These are phyloP conservation scores for Phasianus colchicus DNA, from an alignment of 2,113 vertebrate genomes.

Conservation along the genomic window DNA sequence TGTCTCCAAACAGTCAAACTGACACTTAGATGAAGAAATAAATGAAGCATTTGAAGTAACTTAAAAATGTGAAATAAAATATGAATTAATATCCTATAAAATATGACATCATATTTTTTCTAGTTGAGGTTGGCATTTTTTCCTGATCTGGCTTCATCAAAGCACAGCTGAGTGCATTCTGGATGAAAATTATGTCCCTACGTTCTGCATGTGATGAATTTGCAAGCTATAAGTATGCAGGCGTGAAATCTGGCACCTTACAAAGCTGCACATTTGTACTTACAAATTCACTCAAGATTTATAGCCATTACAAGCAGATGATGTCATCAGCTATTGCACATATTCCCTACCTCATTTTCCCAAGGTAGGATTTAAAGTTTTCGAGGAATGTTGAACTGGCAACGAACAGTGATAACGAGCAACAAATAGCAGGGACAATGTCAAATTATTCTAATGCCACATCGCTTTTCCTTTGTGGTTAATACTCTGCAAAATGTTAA, in stretches of 20 bases:
- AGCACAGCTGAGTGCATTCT: not conserved
- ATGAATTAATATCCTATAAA: not conserved
- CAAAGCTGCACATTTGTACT: slow-evolving; percentile 55
- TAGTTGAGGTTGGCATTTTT: not conserved
- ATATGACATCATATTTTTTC: not conserved
- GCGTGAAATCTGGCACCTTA: slow-evolving; percentile 71
- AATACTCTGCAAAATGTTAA: slow-evolving; percentile 54
- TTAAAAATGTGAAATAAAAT: not conserved
- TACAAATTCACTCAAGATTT: slow-evolving; percentile 69
- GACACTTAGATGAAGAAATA: not conserved
- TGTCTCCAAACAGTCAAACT: not conserved
- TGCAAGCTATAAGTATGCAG: slow-evolving; percentile 52
- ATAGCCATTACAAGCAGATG: slow-evolving; percentile 65
- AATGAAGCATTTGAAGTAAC: not conserved
- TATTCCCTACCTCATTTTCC: slow-evolving; percentile 75
- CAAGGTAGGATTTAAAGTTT: slow-evolving; percentile 72
- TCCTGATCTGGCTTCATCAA: not conserved
- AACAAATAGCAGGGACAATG: slow-evolving; percentile 56
- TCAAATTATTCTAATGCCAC: slow-evolving; percentile 67
- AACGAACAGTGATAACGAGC: slow-evolving; percentile 60
- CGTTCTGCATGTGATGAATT: slow-evolving; percentile 53
- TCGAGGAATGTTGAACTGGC: slow-evolving; percentile 74
- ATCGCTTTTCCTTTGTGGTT: slow-evolving; percentile 53
- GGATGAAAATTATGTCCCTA: slow-evolving; percentile 38
- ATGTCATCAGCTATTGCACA: slow-evolving; percentile 71